A percentile compares a stretch with the other conserved stretches of the same genome.
phyloP scores from a whole-genome alignment of 2,113 vertebrate genomes.

The Pungitius pungitius region DNA sequence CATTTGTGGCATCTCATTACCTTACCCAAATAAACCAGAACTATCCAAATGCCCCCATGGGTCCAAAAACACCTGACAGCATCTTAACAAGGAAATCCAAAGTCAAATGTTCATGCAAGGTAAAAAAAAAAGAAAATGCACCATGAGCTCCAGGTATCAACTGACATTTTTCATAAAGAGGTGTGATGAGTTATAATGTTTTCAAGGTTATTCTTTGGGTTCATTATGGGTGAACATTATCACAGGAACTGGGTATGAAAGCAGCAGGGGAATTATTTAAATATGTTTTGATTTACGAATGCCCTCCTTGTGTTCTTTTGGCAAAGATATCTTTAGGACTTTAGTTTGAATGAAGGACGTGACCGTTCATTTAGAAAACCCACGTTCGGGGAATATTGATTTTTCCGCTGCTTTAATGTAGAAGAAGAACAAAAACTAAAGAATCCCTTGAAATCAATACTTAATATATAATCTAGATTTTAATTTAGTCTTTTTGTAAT shows the following conservation, averaged over 20 bases:
- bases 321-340: neutral
- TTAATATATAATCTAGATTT: neutral
- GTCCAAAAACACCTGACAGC: slow-evolving; percentile 12
- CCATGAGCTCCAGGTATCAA: neutral
- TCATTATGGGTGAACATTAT: neutral
- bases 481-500: slow-evolving; percentile 9
- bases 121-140: slow-evolving; percentile 3
- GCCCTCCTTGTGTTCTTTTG: neutral
- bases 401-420: neutral
- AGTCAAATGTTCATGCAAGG: slow-evolving; percentile 12
- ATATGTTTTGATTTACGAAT: neutral
- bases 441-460: neutral
- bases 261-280: neutral
- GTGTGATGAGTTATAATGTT: neutral
- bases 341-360: neutral
- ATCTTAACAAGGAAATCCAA: slow-evolving; percentile 25
- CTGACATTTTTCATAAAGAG: slow-evolving; percentile 3
- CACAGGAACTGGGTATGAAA: neutral
- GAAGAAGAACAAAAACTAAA: neutral
- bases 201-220: neutral
- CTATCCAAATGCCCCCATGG: slow-evolving; percentile 21
- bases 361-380: neutral
- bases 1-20: slow-evolving; percentile 57
- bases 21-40: slow-evolving; percentile 50
- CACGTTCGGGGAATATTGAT: neutral